Base-by-base conservation (phyloP, 2,888 invertebrate species). In the Emmelina monodactyla region DNA sequence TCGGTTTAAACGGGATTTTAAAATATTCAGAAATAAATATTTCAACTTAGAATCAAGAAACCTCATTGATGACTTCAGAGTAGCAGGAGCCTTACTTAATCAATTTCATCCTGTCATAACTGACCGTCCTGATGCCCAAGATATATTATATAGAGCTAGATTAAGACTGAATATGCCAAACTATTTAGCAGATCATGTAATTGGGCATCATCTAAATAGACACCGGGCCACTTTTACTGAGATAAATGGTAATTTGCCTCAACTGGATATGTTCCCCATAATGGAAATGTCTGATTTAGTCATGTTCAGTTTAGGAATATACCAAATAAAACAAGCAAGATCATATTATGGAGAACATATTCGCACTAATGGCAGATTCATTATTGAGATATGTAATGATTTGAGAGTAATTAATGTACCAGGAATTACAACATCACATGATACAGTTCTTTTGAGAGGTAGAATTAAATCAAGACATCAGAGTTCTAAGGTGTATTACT, bases 81-180 rank as follows among this genome's bases (percentile, higher is more conserved):
- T 43, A 14, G 37, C 33, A 22, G 37, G 19, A 14, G 39, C 39
- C 4, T 15, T 42, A 22, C 16, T 42, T 22, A 45, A 41, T 39
- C 6, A 30, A 16, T 41, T 35, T 31, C 37, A 40, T 34, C 33
- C 31, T 7, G 22, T 11, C 31, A 28, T 39, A 33, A 22, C 22
- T 14, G 33, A 39, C 33, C 30, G 28, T 9, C n/a, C 13, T 30
- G 35, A 38, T 38, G 38, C 38, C 13, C 22, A 35, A 30, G 9
- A 12, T 12, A 29, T 38, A 10, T 14, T 35, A 16, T 14, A 29
- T 12, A 32, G 32, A 13, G 38, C 33, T 13, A 13, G 14, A 16
- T 10, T 15, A 28, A 32, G 35, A 33, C 16, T 29, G 10, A 32
- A 33, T 30, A 15, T 30, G 9, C 28, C 19, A 9, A 37, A 37